Evolutionary conservation across 2,113 vertebrate species (phyloP), one percentile per base, ranked within the genome.

Genomic region (Hippocampus comes): DNA sequence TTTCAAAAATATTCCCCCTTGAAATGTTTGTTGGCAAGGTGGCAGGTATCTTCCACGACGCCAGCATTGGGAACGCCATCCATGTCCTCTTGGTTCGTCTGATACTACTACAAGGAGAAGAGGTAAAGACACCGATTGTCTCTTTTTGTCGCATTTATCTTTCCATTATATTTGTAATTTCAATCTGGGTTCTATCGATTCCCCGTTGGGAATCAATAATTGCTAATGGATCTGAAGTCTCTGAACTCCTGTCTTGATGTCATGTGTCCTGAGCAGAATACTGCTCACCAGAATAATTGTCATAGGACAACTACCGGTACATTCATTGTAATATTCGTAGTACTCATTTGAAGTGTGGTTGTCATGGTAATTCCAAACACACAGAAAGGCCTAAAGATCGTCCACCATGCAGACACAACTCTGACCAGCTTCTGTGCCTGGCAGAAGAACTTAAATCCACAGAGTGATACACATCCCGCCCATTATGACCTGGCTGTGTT

Each of bases 381-480:
- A 41, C 84, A 94, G 93, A 92, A 94, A 95, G 97, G 92, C 10
- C 76, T 99, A 85, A 99, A 99, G 91, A 96, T 99, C 71, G 90
- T 94, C 77, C 96, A 98, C 74, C 94, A 99, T 38, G 97, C 96
- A 27, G 97, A 99, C 89, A 95, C 94, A 69, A 96, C 97, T 7
- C 83, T 99, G 86, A 83, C 92, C 78, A 99, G 96, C 85, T 99
- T 99, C 92, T 99, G 97, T 82, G 95, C 95, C 67, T 99, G 97
- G 97, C 97, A 99, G 87, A 99, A 98, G 85, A 97, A 93, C 69
- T 91, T 98, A 69, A 99, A 99, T 73, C 96, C 96, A 2, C 96
- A 95, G 88, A 96, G 95, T 49, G 97, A 98, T 70, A 85, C 93
- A n/a, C 96, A 96, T 74, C 96, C 97, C 0, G 94, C 93, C n/a